Base-by-base conservation (phyloP, 2,888 invertebrate genomes). In the Cosmia pyralina region DNA sequence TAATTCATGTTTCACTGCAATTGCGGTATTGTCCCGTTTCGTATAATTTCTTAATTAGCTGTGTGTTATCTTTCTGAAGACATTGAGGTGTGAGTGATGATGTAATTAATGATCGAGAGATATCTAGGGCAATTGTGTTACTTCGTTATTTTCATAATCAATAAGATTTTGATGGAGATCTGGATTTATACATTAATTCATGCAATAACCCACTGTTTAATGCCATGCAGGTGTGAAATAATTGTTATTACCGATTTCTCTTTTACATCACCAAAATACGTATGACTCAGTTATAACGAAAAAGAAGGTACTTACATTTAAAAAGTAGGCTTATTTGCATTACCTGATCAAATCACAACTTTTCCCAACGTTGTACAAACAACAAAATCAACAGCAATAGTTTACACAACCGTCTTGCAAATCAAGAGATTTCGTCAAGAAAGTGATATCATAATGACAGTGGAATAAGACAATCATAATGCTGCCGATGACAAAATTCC, bases 301-400 rank as follows among this genome's bases (percentile, higher is more conserved):
- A 63, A 76, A 57, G 15, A 2, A 28, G 2, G 38, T 38, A 38
- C 4, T 0, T 38, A 77, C 57, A 72, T 73, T 75, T 60, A 41
- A 77, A 80, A 81, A 74, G 69, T 70, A 71, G 63, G 59, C 38
- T 64, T 79, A 69, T 81, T 83, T 85, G 48, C 62, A 72, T 75
- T 64, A 38, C 58, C 22, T 52, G 71, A 79, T 70, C 65, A 77
- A 82, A 79, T 57, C 66, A 77, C 50, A 72, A 72, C 69, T 77
- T 85, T 83, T 80, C 79, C 69, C 46, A 73, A 80, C 65, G 57
- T 55, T 57, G 62, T 64, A 64, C 72, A 77, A 83, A 86, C 77
- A 82, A 81, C 41, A 81, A 81, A 82, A 82, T 78, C 74, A 85
- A 87, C 82, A 84, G 66, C 77, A 75, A 75, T 79, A 85, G 77